Evolutionary conservation across 2,797 vertebrate species (phyloP), one percentile per base, ranked within the genome.

Genomic region (Macropus fuliginosus): DNA sequence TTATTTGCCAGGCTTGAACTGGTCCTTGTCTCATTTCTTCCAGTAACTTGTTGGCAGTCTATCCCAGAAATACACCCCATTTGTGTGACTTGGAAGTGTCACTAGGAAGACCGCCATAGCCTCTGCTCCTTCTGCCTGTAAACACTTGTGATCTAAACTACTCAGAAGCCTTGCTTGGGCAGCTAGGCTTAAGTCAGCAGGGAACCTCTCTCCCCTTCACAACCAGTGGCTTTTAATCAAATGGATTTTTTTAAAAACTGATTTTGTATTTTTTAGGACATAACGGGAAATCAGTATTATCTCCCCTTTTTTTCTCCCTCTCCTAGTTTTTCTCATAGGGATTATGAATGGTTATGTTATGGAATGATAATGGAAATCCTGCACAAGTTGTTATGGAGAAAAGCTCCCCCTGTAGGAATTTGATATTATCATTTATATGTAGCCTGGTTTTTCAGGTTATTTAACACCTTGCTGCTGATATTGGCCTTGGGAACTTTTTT

Each of bases 21-120:
- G 40, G 90, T 91, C 94, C 95, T 95, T 96, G 92, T 96, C 94
- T 96, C 56, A 95, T 91, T 95, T 95, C 93, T 90, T 96, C 93
- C 96, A 96, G 98, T 98, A 98, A 98, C 97, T 98, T 98, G 98
- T 98, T 98, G 98, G 98, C 97, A 98, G 97, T 98, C 97, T 96
- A 55, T 92, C 94, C 96, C 96, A 97, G 97, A 98, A 98, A 93
- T 94, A 94, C 91, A 91, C 55, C 50, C 93, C 90, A 74, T 96
- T 95, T 90, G 21, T 62, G 50, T 97, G 96, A 92, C 93, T 95
- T 94, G 59, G 59, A 96, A 97, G 94, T 95, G 95, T 97, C 95
- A 54, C 66, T 94, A 95, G 96, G 97, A 96, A 98, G 97, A 96
- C 96, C 89, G n/a, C 97, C 93, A 1, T 92, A 97, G 96, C 94